A percentile compares a stretch with the other conserved stretches of the same genome.
Conservation (phyloP, 2,113 vertebrate species). For the Ranitomeya imitator region DNA sequence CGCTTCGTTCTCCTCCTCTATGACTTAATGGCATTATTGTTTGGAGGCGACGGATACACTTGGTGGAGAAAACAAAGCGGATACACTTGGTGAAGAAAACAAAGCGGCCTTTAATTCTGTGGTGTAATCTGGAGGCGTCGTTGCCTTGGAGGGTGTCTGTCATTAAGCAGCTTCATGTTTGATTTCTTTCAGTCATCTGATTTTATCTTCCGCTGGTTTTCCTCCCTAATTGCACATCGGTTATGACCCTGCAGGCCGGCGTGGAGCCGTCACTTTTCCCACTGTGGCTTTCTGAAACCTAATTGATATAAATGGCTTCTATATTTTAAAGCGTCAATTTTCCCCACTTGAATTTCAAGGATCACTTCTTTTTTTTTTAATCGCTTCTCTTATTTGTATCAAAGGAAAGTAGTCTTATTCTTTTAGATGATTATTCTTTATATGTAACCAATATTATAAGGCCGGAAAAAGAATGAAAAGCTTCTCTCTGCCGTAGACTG, state of each 20-base stretch:
- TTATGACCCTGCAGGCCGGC: not conserved
- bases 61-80: not conserved
- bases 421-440: not conserved
- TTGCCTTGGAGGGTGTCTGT: not conserved
- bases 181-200: not conserved
- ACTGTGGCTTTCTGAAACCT: not conserved
- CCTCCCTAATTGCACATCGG: not conserved
- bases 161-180: not conserved
- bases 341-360: conserved; percentile 6
- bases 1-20: not conserved
- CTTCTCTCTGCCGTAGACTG: not conserved
- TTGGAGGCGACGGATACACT: not conserved
- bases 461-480: not conserved
- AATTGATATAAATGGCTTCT: not conserved
- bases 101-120: not conserved
- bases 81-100: not conserved
- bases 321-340: not conserved
- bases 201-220: not conserved
- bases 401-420: not conserved
- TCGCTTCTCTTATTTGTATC: not conserved
- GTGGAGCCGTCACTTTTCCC: not conserved
- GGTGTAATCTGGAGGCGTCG: not conserved
- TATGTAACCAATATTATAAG: conserved; percentile 7
- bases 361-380: not conserved
- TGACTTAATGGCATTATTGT: not conserved